These are phyloP conservation scores for Neodiprion pinetum DNA, from an alignment of 1,140 invertebrate species.

Conservation along the genomic window DNA sequence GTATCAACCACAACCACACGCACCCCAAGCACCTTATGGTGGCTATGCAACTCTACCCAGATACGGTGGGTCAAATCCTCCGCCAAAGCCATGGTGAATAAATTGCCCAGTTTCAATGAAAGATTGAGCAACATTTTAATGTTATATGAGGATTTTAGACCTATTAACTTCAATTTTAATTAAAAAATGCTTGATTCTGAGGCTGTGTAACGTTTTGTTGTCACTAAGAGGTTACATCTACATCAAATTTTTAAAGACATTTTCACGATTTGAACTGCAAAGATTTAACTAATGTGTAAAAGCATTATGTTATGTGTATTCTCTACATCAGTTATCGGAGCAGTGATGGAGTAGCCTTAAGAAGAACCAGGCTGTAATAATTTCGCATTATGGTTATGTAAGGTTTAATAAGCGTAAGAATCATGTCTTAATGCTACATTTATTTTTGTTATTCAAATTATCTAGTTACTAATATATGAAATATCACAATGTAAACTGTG, in stretches of 20 bases:
- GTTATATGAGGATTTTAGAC: not conserved
- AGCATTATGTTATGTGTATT: too few relatives aligned
- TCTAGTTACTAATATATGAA: not conserved
- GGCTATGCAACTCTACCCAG: slow-evolving; percentile 59
- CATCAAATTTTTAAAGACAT: too few relatives aligned
- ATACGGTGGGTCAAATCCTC: slow-evolving; percentile 54
- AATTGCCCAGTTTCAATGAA: not conserved
- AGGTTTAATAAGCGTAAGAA: not conserved
- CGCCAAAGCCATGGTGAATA: slow-evolving; percentile 45
- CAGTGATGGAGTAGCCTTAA: too few relatives aligned
- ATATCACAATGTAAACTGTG: too few relatives aligned
- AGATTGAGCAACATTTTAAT: not conserved
- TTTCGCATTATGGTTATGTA: too few relatives aligned
- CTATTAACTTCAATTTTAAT: not conserved
- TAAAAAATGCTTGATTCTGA: not conserved
- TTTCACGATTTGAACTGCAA: too few relatives aligned
- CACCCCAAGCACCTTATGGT: slow-evolving; percentile 42
- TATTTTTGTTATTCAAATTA: slow-evolving; percentile 2
- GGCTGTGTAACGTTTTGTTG: not conserved
- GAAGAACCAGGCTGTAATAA: too few relatives aligned
- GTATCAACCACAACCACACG: slow-evolving; percentile 38
- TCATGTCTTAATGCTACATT: not conserved
- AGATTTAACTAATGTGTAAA: too few relatives aligned
- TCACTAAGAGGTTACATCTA: too few relatives aligned
- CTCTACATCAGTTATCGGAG: too few relatives aligned